Conservation (phyloP, 2,113 vertebrate genomes). For the Erinaceus europaeus region DNA sequence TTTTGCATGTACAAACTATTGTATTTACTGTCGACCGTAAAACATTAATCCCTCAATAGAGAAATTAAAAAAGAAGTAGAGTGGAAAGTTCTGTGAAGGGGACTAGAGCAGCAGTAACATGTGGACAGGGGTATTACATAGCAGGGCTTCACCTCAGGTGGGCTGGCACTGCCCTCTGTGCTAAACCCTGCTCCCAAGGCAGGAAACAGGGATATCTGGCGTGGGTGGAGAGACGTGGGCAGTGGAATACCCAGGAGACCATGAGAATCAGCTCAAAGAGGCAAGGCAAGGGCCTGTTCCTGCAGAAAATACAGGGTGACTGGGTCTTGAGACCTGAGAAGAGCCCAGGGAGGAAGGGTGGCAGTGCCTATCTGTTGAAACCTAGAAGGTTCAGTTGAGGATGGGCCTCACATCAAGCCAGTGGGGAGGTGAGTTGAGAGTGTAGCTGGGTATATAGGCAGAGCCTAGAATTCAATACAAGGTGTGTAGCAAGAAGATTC, state of each 20-base stretch:
- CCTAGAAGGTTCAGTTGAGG: not conserved
- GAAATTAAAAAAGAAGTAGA: no score
- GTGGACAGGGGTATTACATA: no score
- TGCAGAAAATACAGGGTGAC: not conserved
- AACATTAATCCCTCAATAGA: no score
- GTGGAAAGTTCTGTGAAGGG: accelerated
- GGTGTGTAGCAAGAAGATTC: accelerated
- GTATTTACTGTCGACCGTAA: no score
- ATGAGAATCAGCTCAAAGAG: no score
- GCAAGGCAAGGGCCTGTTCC: not conserved
- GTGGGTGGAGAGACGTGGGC: accelerated
- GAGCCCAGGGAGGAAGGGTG: not conserved
- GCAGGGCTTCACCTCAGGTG: no score
- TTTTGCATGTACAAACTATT: no score
- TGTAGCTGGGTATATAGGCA: no score
- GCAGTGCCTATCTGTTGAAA: not conserved
- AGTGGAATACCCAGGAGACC: no score
- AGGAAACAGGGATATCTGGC: accelerated
- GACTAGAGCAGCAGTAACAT: accelerated
- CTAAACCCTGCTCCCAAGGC: no score
- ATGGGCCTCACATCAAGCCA: no score
- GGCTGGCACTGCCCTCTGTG: not conserved
- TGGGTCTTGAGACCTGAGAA: not conserved
- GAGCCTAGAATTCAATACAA: not conserved
- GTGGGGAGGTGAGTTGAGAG: not conserved